Conservation (phyloP, 53 echinoderm and acorn worm species). For the Hippasteria phrygiana region DNA sequence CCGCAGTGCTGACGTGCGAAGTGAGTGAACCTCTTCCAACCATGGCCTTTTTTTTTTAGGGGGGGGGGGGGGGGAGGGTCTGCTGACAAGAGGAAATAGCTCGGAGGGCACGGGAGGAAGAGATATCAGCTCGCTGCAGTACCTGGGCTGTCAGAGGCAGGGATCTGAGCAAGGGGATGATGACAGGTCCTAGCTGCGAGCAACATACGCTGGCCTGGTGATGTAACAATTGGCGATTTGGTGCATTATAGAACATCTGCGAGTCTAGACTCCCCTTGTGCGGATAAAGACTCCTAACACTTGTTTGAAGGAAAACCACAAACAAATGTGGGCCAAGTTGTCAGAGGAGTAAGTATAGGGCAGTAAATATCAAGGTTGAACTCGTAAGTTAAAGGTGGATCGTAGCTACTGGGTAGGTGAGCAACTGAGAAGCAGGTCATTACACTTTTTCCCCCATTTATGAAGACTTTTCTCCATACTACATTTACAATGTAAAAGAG, state of each 20-base stretch:
- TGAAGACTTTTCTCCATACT: too few species aligned
- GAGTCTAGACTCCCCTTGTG: background rate
- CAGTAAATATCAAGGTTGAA: conserved; percentile 17
- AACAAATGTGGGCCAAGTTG: background rate
- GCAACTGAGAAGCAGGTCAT: too few species aligned
- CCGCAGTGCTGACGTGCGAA: conserved; percentile 70
- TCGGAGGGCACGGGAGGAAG: conserved; percentile 34
- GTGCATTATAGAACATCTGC: background rate
- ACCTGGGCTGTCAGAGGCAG: conserved; percentile 50
- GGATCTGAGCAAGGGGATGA: background rate
- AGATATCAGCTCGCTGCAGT: conserved; percentile 51
- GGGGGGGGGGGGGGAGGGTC: conserved; percentile 13
- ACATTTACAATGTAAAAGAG: too few species aligned
- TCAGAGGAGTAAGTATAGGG: background rate
- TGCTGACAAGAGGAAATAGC: conserved; percentile 37
- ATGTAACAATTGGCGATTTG: conserved; percentile 47
- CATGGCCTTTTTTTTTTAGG: conserved; percentile 56
- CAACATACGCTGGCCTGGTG: background rate
- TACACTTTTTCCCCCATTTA: too few species aligned
- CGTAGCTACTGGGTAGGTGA: too few species aligned
- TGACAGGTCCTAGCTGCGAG: conserved; percentile 52
- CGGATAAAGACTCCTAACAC: background rate
- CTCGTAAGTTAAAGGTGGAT: background rate
- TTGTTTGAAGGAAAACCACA: conserved; percentile 32
- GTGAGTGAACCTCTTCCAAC: conserved; percentile 47